Conservation (phyloP, 2,888 invertebrate genomes). For the Chloroclystis v-ata region DNA sequence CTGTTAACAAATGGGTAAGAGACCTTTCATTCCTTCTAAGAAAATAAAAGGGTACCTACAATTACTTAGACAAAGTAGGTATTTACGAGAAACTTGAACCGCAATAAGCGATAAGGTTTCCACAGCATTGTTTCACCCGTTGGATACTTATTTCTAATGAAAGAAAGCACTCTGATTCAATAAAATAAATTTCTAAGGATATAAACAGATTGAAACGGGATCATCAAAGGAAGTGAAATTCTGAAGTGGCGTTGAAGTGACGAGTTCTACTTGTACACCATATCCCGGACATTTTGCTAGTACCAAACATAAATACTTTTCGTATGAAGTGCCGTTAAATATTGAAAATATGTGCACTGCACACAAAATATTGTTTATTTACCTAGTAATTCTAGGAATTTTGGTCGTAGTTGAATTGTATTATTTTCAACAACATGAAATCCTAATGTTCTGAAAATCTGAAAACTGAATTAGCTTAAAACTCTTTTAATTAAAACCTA, state of each 20-base stretch:
- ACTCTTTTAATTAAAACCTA: too few species aligned
- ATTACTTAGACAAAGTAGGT: neutral
- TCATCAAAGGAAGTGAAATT: neutral
- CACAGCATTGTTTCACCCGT: slow-evolving; percentile 1
- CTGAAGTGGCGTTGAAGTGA: neutral
- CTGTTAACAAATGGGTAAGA: neutral
- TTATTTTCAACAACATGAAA: too few species aligned
- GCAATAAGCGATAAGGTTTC: slow-evolving; percentile 1
- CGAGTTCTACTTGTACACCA: too few species aligned
- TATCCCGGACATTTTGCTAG: too few species aligned
- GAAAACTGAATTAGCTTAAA: too few species aligned
- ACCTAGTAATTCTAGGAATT: too few species aligned
- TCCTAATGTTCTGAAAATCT: too few species aligned
- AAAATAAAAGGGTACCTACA: neutral
- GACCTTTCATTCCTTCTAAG: neutral
- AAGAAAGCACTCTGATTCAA: slow-evolving; percentile 2
- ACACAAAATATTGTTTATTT: too few species aligned
- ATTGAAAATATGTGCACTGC: too few species aligned
- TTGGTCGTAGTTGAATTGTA: too few species aligned
- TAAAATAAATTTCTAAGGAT: neutral
- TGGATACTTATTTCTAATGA: slow-evolving; percentile 1
- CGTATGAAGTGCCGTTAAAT: too few species aligned
- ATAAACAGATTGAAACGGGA: neutral
- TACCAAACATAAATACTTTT: too few species aligned
- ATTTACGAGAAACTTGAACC: neutral